Percentiles rank a stretch among this genome's conserved stretches.
phyloP scores from a whole-genome alignment of 2,113 vertebrate species.

The Platichthys flesus region DNA sequence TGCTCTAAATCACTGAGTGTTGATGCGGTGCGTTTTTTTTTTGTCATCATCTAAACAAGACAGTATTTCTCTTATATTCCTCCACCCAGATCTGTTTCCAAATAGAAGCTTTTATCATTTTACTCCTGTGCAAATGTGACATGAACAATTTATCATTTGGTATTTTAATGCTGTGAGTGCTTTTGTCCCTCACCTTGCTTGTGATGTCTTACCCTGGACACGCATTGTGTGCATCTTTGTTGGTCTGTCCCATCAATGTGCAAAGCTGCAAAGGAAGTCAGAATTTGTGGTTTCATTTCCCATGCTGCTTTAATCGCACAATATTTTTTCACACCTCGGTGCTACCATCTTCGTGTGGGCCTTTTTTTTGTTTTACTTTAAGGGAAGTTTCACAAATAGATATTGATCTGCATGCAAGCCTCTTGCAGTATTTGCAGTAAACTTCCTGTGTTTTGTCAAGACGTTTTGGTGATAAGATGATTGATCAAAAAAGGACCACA shows the following conservation, averaged over 20 bases:
- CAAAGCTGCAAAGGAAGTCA: slow-evolving; percentile 55
- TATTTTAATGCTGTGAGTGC: neutral
- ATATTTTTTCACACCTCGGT: slow-evolving; percentile 78
- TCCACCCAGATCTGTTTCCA: neutral
- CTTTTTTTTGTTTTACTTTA: slow-evolving; percentile 50
- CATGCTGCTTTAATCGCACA: slow-evolving; percentile 61
- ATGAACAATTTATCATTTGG: neutral
- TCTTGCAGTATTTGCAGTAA: neutral
- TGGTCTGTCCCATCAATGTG: slow-evolving; percentile 22
- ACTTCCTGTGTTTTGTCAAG: slow-evolving; percentile 35
- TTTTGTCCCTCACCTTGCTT: neutral
- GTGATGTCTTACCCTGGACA: neutral
- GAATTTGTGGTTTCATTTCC: slow-evolving; percentile 56
- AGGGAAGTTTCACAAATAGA: slow-evolving; percentile 72
- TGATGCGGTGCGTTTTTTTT: slow-evolving; percentile 34
- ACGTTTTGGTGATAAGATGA: slow-evolving; percentile 13
- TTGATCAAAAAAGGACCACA: slow-evolving; percentile 6
- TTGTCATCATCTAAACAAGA: slow-evolving; percentile 12
- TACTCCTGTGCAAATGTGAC: neutral
- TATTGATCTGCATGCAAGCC: slow-evolving; percentile 13
- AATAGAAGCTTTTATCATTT: neutral
- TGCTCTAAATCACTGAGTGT: slow-evolving; percentile 12
- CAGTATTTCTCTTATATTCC: neutral
- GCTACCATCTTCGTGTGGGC: slow-evolving; percentile 55
- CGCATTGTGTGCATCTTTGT: slow-evolving; percentile 15